These are phyloP conservation scores for Crenichthys baileyi DNA, from an alignment of 2,797 vertebrate species.

Conservation along the genomic window DNA sequence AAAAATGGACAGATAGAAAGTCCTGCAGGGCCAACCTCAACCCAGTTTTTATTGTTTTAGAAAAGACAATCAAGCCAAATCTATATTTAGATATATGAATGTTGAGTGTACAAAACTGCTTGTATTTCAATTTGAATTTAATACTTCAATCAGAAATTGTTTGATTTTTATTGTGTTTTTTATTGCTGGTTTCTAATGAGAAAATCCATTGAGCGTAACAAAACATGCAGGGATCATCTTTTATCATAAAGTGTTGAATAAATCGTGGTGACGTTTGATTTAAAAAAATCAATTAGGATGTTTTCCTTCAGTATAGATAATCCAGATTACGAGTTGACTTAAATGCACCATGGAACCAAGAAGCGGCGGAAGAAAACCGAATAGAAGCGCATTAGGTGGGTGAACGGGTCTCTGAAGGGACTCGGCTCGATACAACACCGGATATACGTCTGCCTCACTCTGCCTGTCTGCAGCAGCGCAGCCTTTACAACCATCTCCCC, in stretches of 20 bases:
- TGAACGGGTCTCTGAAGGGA: background rate
- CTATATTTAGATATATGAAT: background rate
- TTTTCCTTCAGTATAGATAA: background rate
- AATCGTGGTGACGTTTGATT: too few species aligned
- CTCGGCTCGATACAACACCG: slow-evolving; percentile 8
- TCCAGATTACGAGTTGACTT: background rate
- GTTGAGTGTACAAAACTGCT: too few species aligned
- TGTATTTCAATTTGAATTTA: too few species aligned
- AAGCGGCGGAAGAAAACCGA: background rate
- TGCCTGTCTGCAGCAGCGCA: slow-evolving; percentile 16
- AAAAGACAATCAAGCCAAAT: background rate
- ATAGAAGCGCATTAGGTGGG: background rate
- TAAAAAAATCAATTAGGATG: too few species aligned
- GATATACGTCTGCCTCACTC: slow-evolving; percentile 32
- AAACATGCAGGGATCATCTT: too few species aligned
- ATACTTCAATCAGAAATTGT: too few species aligned
- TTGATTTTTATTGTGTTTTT: background rate
- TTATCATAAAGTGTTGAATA: too few species aligned
- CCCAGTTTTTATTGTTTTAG: background rate
- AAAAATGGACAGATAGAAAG: background rate
- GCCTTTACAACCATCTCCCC: slow-evolving; percentile 36
- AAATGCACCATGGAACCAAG: background rate
- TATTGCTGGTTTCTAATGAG: background rate
- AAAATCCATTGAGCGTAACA: background rate
- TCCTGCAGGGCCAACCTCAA: background rate